These are phyloP conservation scores for Papilio helenus DNA, from an alignment of 1,140 invertebrate species.

Conservation along the genomic window DNA sequence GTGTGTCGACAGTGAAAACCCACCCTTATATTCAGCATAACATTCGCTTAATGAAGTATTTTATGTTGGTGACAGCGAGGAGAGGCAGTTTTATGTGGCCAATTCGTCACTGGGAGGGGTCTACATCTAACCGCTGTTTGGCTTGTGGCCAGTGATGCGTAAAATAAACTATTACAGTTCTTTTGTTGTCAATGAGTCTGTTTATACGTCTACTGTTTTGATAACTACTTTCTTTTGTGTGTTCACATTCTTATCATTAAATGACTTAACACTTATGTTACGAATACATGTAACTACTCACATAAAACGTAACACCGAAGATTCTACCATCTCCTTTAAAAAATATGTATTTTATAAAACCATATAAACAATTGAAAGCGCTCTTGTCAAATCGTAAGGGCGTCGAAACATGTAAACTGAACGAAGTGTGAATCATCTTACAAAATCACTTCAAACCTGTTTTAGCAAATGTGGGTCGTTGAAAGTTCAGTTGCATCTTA, in stretches of 20 bases:
- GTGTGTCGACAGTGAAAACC: not conserved
- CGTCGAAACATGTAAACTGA: slow-evolving; percentile 27
- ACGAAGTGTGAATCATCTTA: slow-evolving; percentile 50
- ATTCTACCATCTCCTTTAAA: too few species aligned
- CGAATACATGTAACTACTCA: too few species aligned
- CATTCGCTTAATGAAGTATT: slow-evolving; percentile 54
- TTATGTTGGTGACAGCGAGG: slow-evolving; percentile 49
- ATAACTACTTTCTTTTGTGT: slow-evolving; percentile 34
- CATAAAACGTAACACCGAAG: too few species aligned
- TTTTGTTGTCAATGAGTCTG: slow-evolving; percentile 59
- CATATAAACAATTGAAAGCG: not conserved
- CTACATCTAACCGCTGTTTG: slow-evolving; percentile 58
- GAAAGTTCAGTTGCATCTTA: slow-evolving; percentile 53
- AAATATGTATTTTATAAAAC: too few species aligned
- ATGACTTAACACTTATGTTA: not conserved
- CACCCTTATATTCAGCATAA: slow-evolving; percentile 45
- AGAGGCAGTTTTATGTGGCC: slow-evolving; percentile 53
- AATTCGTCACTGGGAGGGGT: slow-evolving; percentile 51
- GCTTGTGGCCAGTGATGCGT: slow-evolving; percentile 62
- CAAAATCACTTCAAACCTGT: slow-evolving; percentile 41
- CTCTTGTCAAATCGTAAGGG: slow-evolving; percentile 1
- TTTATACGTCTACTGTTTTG: slow-evolving; percentile 48
- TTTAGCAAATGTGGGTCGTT: slow-evolving; percentile 62
- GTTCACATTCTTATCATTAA: not conserved
- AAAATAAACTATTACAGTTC: slow-evolving; percentile 71